Evolutionary conservation across 2,113 vertebrate genomes (phyloP), one percentile per base, ranked within the genome.

Genomic region (Pseudorectes ferrugineus): DNA sequence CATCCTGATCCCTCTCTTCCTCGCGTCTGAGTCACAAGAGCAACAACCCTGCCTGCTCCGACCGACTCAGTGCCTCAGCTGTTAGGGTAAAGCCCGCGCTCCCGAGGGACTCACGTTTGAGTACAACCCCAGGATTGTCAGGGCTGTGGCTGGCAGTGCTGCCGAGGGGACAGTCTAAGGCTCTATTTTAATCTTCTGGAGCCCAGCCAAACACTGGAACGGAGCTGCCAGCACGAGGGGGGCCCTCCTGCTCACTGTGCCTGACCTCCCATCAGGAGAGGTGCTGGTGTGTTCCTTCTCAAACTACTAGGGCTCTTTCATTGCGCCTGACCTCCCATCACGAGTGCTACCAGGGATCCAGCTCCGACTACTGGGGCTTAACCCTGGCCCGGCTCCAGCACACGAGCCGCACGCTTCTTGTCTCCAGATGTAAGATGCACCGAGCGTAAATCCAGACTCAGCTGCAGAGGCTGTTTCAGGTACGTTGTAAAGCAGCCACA

Each of bases 141-240:
- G 94, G 70, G 66, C 92, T 91, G 77, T 85, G 87, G 95, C 96
- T 94, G 87, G 87, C 94, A 81, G 82, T 74, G 78, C 89, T 95
- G 96, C 91, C 6, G 91, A 96, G 94, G 94, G 95, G 96, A 97
- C 94, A 95, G 92, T 96, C 96, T 97, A 95, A 97, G 95, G 93
- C 95, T 95, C 95, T 96, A 96, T 97, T 97, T 97, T 96, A 96
- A 96, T 96, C 94, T 96, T 80, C 94, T 97, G 96, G 96, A 94
- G 63, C 38, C 65, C 68, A 4, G 95, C 96, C 96, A 96, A 97
- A 80, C 62, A 45, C 85, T 95, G 94, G 87, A 96, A 95, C 21
- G 72, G 91, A 96, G 95, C 96, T 96, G 96, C 95, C 95, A 94
- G 96, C 95, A 85, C 68, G 5, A 96, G 94, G 92, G 94, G 95